Evolutionary conservation across 2,888 invertebrate species (phyloP), one percentile per base, ranked within the genome.

Genomic region (Mongoloraphidia duomilia): DNA sequence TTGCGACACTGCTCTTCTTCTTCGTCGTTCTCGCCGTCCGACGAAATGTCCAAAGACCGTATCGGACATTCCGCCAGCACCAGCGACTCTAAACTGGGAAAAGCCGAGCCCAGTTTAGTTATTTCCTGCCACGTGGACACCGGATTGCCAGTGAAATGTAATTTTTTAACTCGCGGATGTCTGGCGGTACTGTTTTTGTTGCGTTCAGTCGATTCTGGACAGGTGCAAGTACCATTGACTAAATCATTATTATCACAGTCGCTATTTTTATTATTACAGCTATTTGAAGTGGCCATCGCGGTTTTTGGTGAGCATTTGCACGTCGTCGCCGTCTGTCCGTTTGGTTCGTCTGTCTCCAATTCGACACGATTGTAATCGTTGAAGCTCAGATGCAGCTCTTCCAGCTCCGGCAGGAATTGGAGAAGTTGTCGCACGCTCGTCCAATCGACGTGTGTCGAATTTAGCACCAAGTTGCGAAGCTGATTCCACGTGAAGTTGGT

Each of bases 371-470:
- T 77, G 66, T 89, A 92, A 64, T 89, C 84, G 67, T 95, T 96
- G 52, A 93, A 75, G 62, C 94, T 93, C 59, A 95, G 71, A 69
- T 95, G 94, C 55, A 96, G 72, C 69, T 95, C 95, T 71, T 91
- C 86, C 41, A 95, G 73, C 63, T 81, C 80, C 50, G 84, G 85
- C 53, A 88, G 72, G 61, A 82, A 76, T 60, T 80, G 79, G 47
- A 93, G 73, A 53, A 94, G 70, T 43, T 79, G 76, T 58, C 82
- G 80, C 40, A 94, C 79, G 57, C 83, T 84, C 38, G 79, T 75
- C 94, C 93, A 94, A 52, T 87, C 81, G 33, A 92, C 78, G 56
- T 82, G 77, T 0, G 93, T 93, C 44, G 87, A 88, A 67, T 94
- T 94, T 13, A 94, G 71, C 44, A 94, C 87, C 51, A 93, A 75